These are phyloP conservation scores for Drosophila arizonae DNA, from an alignment of 1,140 invertebrate genomes.

Conservation along the genomic window DNA sequence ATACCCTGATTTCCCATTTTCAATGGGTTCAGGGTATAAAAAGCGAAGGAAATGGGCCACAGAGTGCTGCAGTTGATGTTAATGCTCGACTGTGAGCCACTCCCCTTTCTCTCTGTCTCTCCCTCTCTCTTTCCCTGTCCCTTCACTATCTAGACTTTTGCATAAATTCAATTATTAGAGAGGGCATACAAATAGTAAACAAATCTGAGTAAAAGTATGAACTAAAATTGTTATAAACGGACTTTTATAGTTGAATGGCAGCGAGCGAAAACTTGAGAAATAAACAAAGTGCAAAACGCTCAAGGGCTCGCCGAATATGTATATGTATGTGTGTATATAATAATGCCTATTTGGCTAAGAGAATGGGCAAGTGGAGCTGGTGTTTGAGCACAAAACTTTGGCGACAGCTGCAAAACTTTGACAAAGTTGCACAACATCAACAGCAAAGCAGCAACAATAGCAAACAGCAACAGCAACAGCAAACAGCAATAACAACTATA, in stretches of 20 bases:
- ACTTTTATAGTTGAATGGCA: constrained; percentile 73
- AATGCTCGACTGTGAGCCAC: not conserved
- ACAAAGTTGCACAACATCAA: constrained; percentile 64
- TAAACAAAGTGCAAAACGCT: constrained; percentile 5
- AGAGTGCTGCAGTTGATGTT: no score
- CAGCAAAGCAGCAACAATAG: constrained; percentile 25
- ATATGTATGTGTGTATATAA: constrained; percentile 48
- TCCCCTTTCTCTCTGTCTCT: no score
- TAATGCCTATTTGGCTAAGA: constrained; percentile 54
- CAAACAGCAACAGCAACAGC: constrained; percentile 13
- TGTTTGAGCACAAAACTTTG: constrained; percentile 50
- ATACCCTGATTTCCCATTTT: no score
- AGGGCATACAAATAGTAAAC: constrained; percentile 17
- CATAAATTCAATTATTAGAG: not conserved
- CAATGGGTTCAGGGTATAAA: no score
- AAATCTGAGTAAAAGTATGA: constrained; percentile 2
- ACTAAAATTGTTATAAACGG: constrained; percentile 49
- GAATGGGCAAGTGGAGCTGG: constrained; percentile 5
- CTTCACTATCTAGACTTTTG: not conserved
- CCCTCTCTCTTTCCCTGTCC: no score
- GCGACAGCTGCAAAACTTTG: constrained; percentile 60
- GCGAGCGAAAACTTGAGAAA: constrained; percentile 32
- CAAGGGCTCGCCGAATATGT: constrained; percentile 1
- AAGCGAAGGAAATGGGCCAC: not conserved
- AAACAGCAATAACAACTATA: constrained; percentile 8